These are phyloP conservation scores for Andrena haemorrhoa DNA, from an alignment of 2,888 invertebrate species.

Conservation along the genomic window DNA sequence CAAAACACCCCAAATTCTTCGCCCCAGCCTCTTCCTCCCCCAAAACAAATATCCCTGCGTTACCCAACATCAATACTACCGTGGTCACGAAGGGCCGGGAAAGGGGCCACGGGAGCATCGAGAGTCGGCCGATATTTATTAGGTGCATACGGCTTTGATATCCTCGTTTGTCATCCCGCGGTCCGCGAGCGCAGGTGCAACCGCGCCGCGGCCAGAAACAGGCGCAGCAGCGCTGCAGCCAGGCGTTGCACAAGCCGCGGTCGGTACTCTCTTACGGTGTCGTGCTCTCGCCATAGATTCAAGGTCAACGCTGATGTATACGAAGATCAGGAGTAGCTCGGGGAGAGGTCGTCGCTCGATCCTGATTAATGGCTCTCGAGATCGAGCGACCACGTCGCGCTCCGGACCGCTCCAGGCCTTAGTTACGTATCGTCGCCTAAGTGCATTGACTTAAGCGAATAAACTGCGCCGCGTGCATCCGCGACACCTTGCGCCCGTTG, in stretches of 20 bases:
- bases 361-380: constrained; percentile 70
- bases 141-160: constrained; percentile 47
- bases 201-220: constrained; percentile 14
- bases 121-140: constrained; percentile 50
- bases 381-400: constrained; percentile 57
- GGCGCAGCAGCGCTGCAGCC: constrained; percentile 24
- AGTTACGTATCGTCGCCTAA: constrained; percentile 51
- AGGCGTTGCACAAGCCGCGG: constrained; percentile 38
- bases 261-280: constrained; percentile 60
- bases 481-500: constrained; percentile 37
- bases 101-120: not conserved
- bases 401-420: constrained; percentile 30
- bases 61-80: too few species aligned
- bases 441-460: constrained; percentile 59
- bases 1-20: too few species aligned
- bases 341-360: constrained; percentile 70
- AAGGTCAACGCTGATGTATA: constrained; percentile 67
- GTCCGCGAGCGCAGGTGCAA: constrained; percentile 47
- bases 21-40: too few species aligned
- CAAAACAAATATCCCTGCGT: too few species aligned
- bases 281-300: constrained; percentile 65
- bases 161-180: constrained; percentile 57
- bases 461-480: constrained; percentile 32
- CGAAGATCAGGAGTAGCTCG: constrained; percentile 58
- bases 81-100: not conserved